These are phyloP conservation scores for Rhabdornis inornatus DNA, from an alignment of 2,113 vertebrate species.

Conservation along the genomic window DNA sequence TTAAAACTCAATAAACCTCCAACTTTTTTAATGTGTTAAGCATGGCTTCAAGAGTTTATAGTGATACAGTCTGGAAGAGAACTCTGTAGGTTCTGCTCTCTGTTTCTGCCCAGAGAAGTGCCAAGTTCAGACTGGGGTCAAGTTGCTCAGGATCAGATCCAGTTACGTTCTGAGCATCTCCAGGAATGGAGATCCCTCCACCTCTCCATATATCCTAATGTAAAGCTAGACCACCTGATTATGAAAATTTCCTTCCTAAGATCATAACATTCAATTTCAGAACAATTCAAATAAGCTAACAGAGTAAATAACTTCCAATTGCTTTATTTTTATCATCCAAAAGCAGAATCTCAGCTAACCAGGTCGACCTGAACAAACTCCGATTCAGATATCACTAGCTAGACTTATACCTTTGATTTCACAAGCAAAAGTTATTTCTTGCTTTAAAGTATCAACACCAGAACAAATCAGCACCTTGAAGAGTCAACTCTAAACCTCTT, in stretches of 20 bases:
- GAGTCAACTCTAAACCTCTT: not conserved
- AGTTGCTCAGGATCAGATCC: not conserved
- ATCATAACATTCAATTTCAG: not conserved
- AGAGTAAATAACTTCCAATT: not conserved
- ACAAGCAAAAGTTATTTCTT: not conserved
- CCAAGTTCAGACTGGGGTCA: not conserved
- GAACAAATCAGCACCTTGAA: not conserved
- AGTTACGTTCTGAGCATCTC: not conserved
- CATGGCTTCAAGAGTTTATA: not conserved
- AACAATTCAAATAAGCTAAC: not conserved
- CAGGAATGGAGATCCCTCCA: not conserved
- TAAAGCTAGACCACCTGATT: not conserved
- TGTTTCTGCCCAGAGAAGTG: not conserved
- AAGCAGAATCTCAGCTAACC: not conserved
- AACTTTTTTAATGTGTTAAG: not conserved
- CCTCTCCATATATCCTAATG: not conserved
- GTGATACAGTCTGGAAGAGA: not conserved
- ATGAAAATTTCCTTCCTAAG: not conserved
- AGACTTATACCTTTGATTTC: not conserved
- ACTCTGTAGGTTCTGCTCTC: not conserved
- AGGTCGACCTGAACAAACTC: not conserved
- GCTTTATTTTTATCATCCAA: not conserved
- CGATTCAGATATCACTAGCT: not conserved
- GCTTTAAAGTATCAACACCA: not conserved
- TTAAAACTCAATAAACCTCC: not conserved